These are phyloP conservation scores for Palythoa caribaeorum DNA, from an alignment of 92 coral and sea anemone genomes.

Conservation along the genomic window DNA sequence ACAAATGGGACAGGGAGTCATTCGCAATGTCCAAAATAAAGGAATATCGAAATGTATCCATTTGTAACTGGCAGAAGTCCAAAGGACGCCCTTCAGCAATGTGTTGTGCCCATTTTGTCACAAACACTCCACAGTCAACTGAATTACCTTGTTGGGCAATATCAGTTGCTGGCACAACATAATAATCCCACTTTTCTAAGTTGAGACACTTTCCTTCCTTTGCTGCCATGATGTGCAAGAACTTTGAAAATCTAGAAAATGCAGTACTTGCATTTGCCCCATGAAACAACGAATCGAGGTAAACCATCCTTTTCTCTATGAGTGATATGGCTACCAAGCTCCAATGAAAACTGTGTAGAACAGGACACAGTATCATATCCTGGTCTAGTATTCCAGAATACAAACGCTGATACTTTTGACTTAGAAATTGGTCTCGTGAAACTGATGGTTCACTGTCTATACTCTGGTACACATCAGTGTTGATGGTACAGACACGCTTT, in stretches of 20 bases:
- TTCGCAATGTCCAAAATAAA: conserved; percentile 16
- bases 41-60: conserved; percentile 42
- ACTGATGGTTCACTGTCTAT: no score
- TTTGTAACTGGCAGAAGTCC: background rate
- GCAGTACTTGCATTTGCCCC: background rate
- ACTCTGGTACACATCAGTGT: no score
- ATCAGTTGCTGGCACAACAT: conserved; percentile 23
- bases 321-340: background rate
- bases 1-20: background rate
- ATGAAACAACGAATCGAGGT: background rate
- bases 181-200: background rate
- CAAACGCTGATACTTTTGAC: background rate
- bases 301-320: background rate
- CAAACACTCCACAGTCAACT: conserved; percentile 56
- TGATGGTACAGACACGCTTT: no score
- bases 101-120: conserved; percentile 55
- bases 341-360: background rate
- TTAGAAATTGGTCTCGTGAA: background rate
- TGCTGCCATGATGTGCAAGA: background rate
- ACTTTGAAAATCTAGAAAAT: background rate
- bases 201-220: background rate
- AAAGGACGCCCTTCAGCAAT: conserved; percentile 9
- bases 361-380: no score
- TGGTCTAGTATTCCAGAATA: no score
- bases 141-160: conserved; percentile 42